Evolutionary conservation across 1,140 invertebrate species (phyloP), one percentile per base, ranked within the genome.

Genomic region (Leptinotarsa lineolata): DNA sequence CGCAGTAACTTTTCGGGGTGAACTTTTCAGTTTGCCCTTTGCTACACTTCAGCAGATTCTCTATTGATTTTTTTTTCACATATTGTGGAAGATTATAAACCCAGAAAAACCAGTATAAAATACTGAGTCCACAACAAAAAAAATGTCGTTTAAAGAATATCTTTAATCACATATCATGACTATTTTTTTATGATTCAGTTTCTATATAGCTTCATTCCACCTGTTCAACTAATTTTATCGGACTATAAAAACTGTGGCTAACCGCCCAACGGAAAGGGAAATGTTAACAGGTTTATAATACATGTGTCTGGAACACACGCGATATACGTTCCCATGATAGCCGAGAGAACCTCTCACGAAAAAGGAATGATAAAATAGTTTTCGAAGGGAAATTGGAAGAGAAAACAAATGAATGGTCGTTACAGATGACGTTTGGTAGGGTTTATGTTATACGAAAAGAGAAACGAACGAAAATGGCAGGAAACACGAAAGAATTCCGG

Each of bases 271-370:
- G 30, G 30, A 66, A 44, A 44, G 64, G 64, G 39, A 66, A 66
- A 66, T 66, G 64, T 66, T 66, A 66, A 66, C 64, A 66, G 64
- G 64, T 54, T 66, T 64, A 64, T 30, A 64, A 66, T 66, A 66
- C 39, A 66, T 66, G 22, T 44, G 12, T 66, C 22, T 66, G 44
- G 22, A 15, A 39, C 39, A 44, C n/a, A 66, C 64, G 64, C 30
- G 22, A 66, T 30, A 5, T 66, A 20, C 39, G 3, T 66, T 66
- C 30, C 18, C 18, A 22, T 64, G 61, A 15, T 64, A 2, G n/a
- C 15, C 3, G 22, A 63, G n/a, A 21, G 15, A 63, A 13, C 15
- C 64, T 24, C 11, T 39, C n/a, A 66, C 15, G n/a, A 66, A 64
- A 30, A 2, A 64, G n/a, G 21, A 64, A 64, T 22, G 15, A 66